Conservation (phyloP, 2,797 vertebrate genomes). For the Fratercula arctica region DNA sequence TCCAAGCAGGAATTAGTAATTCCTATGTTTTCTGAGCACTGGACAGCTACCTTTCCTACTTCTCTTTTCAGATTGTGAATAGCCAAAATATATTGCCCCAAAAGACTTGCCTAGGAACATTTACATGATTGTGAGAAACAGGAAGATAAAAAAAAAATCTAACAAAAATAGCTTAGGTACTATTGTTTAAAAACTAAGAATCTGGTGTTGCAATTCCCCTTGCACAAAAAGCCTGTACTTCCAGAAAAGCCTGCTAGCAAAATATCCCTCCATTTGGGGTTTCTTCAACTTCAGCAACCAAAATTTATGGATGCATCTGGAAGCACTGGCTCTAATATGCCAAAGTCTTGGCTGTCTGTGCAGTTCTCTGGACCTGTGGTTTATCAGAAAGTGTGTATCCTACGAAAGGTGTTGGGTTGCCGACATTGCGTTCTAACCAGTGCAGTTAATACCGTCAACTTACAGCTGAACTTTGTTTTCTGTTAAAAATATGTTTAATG, state of each 20-base stretch:
- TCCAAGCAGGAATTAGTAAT: neutral
- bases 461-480: neutral
- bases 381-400: neutral
- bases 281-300: neutral
- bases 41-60: neutral
- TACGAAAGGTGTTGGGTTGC: neutral
- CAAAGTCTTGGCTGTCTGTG: neutral
- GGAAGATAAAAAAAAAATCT: neutral
- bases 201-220: neutral
- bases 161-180: neutral
- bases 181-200: neutral
- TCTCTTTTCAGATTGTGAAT: neutral
- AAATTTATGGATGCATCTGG: neutral
- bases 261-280: neutral
- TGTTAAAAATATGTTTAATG: neutral
- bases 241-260: neutral
- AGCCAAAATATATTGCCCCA: neutral
- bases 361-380: neutral
- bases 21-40: neutral
- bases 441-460: neutral
- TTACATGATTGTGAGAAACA: neutral
- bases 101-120: neutral
- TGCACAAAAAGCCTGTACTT: neutral
- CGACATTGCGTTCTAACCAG: accelerated
- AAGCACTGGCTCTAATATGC: neutral